Evolutionary conservation across 2,888 invertebrate species (phyloP).

Genomic region (Tinea pellionella): DNA sequence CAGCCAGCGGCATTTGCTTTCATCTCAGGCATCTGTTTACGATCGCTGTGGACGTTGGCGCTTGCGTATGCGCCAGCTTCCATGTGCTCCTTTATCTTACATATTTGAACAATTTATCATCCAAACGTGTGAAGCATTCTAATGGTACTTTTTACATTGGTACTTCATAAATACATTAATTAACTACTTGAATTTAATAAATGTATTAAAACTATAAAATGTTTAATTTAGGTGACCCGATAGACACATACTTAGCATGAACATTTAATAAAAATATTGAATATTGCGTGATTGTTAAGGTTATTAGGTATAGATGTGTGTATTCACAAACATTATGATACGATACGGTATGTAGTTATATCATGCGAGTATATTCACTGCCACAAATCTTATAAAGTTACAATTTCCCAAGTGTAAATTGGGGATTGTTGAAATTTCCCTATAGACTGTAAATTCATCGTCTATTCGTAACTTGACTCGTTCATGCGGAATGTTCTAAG

Average conservation of each 20-base stretch:
- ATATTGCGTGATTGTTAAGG: too few species aligned
- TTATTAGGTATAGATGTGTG: not conserved
- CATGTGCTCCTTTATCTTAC: conserved; percentile 1
- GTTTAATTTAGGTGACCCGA: too few species aligned
- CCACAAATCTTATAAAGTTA: not conserved
- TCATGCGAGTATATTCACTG: too few species aligned
- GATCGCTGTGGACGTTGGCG: conserved; percentile 21
- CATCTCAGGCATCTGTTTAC: conserved; percentile 56
- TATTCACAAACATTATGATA: not conserved
- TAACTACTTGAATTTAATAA: too few species aligned
- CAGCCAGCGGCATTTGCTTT: conserved; percentile 41
- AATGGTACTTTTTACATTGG: not conserved
- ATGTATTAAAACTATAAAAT: too few species aligned
- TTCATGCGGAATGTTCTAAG: not conserved
- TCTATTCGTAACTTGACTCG: not conserved
- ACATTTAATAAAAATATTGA: too few species aligned
- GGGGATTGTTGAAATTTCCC: conserved; percentile 19
- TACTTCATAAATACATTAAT: too few species aligned
- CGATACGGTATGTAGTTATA: not conserved
- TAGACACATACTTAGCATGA: too few species aligned
- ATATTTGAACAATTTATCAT: conserved; percentile 6
- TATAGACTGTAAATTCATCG: conserved; percentile 13
- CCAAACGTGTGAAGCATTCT: not conserved
- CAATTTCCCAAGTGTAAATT: conserved; percentile 16
- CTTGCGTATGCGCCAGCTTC: conserved; percentile 15